Percentiles rank a stretch among this genome's conserved stretches.
phyloP scores from a whole-genome alignment of 2,888 invertebrate species.

The Zhengitettix transpicula region DNA sequence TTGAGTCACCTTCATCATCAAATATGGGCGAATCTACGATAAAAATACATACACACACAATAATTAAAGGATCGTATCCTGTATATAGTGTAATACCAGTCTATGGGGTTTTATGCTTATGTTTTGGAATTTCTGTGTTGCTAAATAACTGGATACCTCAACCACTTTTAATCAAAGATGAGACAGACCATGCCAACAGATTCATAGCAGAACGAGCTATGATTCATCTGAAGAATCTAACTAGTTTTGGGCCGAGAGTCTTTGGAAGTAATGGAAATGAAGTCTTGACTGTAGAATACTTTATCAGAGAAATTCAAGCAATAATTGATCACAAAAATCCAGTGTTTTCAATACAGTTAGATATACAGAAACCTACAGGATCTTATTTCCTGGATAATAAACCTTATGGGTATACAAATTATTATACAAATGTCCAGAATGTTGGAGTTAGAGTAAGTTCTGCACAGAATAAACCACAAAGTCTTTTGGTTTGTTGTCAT shows the following conservation, averaged over 20 bases:
- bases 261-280: constrained; percentile 19
- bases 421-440: constrained; percentile 6
- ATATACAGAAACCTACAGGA: constrained; percentile 31
- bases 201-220: constrained; percentile 50
- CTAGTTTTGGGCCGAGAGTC: constrained; percentile 18
- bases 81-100: too few species aligned
- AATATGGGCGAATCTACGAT: too few species aligned
- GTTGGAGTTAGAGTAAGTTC: constrained; percentile 30
- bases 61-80: too few species aligned
- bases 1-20: too few species aligned
- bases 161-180: too few species aligned
- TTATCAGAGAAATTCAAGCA: constrained; percentile 18
- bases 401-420: constrained; percentile 14
- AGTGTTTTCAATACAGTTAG: constrained; percentile 21
- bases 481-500: constrained; percentile 37
- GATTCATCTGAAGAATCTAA: constrained; percentile 36
- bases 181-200: constrained; percentile 21
- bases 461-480: constrained; percentile 23
- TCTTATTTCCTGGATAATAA: constrained; percentile 30
- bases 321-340: constrained; percentile 17
- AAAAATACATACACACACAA: too few species aligned
- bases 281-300: constrained; percentile 23
- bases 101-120: too few species aligned
- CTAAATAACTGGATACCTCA: too few species aligned
- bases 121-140: too few species aligned